Evolutionary conservation across 2,113 vertebrate genomes (phyloP).

Genomic region (Pedionomus torquatus): DNA sequence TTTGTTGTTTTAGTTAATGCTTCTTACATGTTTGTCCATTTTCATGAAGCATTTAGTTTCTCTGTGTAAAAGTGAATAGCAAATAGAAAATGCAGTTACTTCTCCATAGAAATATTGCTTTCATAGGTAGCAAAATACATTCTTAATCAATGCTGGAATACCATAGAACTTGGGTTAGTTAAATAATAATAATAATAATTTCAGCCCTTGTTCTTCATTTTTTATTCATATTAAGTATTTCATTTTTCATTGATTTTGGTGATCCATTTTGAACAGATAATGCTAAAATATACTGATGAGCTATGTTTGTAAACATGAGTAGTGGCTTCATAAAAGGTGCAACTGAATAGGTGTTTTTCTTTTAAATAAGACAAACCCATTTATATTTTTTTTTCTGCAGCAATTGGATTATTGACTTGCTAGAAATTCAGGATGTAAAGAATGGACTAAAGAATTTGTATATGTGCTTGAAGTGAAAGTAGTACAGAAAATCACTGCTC

Average conservation of each 20-base stretch:
- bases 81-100: background rate
- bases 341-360: background rate
- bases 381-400: background rate
- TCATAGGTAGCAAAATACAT: background rate
- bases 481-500: background rate
- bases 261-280: background rate
- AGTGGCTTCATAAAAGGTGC: background rate
- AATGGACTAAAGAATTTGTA: background rate
- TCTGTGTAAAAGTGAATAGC: background rate
- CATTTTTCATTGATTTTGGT: background rate
- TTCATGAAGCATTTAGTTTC: background rate
- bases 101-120: background rate
- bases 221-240: background rate
- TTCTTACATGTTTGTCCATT: background rate
- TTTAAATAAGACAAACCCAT: background rate
- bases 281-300: background rate
- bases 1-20: background rate
- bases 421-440: background rate
- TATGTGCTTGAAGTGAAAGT: background rate
- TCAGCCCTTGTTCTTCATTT: background rate
- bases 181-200: background rate
- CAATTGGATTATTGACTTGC: background rate
- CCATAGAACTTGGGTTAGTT: background rate
- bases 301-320: background rate
- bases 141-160: background rate